Evolutionary conservation across 2,797 vertebrate species (phyloP).

Genomic region (Botia kubotai): DNA sequence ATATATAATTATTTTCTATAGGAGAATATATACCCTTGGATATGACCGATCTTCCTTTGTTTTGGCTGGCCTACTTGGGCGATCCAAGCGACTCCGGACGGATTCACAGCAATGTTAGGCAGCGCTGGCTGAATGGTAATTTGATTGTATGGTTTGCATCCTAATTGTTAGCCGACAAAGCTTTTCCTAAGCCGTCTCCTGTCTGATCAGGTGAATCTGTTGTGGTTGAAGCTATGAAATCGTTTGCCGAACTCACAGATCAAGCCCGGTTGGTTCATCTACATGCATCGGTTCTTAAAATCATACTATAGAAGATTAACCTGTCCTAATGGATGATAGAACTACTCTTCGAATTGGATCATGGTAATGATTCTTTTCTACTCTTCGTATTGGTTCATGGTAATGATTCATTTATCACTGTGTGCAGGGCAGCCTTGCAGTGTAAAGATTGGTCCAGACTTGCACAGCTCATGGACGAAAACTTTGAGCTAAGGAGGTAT

Average conservation of each 20-base stretch:
- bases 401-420: not conserved
- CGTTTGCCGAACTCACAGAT: slow-evolving; percentile 82
- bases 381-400: not conserved
- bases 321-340: not conserved
- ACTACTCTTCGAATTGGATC: not conserved
- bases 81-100: slow-evolving; percentile 86
- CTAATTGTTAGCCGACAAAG: not conserved
- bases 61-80: slow-evolving; percentile 84
- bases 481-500: slow-evolving; percentile 83
- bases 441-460: slow-evolving; percentile 74
- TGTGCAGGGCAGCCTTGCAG: slow-evolving; percentile 70
- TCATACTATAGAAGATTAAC: not conserved
- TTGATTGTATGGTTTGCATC: not conserved
- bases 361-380: not conserved
- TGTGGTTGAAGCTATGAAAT: slow-evolving; percentile 81
- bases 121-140: slow-evolving; percentile 82
- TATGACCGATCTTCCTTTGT: slow-evolving; percentile 72
- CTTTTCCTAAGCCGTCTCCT: not conserved
- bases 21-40: slow-evolving; percentile 78
- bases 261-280: slow-evolving; percentile 76
- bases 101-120: slow-evolving; percentile 83
- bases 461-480: slow-evolving; percentile 82
- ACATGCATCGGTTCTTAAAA: not conserved
- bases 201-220: slow-evolving; percentile 74
- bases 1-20: slow-evolving; percentile 51